phyloP scores from a whole-genome alignment of 2,797 vertebrate genomes.

The Staurois parvus region DNA sequence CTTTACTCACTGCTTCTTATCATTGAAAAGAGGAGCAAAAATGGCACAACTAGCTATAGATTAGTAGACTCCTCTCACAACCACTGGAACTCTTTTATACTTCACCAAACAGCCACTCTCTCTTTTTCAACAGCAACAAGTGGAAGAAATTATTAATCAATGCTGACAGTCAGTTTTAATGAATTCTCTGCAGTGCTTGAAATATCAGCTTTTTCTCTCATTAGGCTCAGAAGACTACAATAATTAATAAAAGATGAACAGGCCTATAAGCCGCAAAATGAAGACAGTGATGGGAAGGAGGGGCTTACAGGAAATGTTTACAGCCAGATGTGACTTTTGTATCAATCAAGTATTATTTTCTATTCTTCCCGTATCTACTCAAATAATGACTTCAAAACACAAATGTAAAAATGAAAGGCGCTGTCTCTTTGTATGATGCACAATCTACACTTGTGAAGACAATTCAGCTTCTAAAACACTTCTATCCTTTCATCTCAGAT shows the following conservation, averaged over 20 bases:
- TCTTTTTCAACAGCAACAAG: neutral
- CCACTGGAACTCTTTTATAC: neutral
- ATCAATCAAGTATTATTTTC: constrained; percentile 47
- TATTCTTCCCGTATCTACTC: constrained; percentile 8
- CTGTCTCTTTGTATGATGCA: constrained; percentile 7
- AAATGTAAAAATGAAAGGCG: constrained; percentile 28
- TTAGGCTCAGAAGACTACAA: constrained; percentile 49
- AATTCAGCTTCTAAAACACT: constrained; percentile 23
- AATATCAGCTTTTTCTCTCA: constrained; percentile 62
- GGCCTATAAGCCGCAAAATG: constrained; percentile 25
- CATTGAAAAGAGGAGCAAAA: too few relatives aligned
- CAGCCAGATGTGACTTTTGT: constrained; percentile 55
- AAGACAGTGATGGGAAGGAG: neutral
- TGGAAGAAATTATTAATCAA: constrained; percentile 50
- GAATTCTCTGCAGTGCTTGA: constrained; percentile 52
- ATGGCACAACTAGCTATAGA: too few relatives aligned
- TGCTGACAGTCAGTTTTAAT: constrained; percentile 56
- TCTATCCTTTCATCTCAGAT: constrained; percentile 22
- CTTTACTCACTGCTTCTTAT: too few relatives aligned
- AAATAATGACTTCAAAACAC: constrained; percentile 41
- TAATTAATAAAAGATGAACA: constrained; percentile 60
- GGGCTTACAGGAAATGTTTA: constrained; percentile 37
- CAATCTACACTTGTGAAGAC: constrained; percentile 27
- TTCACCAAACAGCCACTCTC: neutral
- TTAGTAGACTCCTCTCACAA: neutral